These are phyloP conservation scores for Heliconius sara DNA, from an alignment of 2,888 invertebrate species.

Conservation along the genomic window DNA sequence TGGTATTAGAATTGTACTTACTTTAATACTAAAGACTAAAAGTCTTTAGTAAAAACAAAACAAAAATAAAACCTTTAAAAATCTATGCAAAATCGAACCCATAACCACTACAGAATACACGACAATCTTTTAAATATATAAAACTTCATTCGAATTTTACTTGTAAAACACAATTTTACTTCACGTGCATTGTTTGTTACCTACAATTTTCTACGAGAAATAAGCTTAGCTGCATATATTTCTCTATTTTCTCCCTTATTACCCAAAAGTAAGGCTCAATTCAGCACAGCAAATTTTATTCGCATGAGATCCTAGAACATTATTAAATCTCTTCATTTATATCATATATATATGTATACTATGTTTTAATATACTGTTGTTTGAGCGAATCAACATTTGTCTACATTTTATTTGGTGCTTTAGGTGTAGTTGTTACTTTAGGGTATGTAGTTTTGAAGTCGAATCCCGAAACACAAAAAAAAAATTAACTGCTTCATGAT, in stretches of 20 bases:
- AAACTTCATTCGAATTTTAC: slow-evolving; percentile 6
- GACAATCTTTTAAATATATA: not conserved
- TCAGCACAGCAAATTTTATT: slow-evolving; percentile 26
- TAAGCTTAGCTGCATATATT: slow-evolving; percentile 57
- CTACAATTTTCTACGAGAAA: slow-evolving; percentile 49
- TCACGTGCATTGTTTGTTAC: slow-evolving; percentile 17
- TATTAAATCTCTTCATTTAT: slow-evolving; percentile 24
- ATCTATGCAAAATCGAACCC: not conserved
- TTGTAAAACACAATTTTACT: slow-evolving; percentile 16
- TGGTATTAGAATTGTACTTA: no score
- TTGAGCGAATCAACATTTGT: not conserved
- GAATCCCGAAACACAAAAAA: not conserved
- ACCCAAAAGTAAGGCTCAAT: slow-evolving; percentile 66
- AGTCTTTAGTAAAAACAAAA: no score
- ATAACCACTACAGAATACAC: not conserved
- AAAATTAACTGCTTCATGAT: no score
- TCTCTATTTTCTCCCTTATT: slow-evolving; percentile 69
- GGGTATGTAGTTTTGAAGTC: not conserved
- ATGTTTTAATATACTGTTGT: slow-evolving; percentile 24
- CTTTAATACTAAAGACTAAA: no score
- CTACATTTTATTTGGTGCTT: not conserved
- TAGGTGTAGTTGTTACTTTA: not conserved
- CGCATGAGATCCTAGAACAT: slow-evolving; percentile 4
- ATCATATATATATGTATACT: not conserved
- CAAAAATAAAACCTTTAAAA: no score